Conservation (phyloP, 2,113 vertebrate species). For the Cardinalis cardinalis region DNA sequence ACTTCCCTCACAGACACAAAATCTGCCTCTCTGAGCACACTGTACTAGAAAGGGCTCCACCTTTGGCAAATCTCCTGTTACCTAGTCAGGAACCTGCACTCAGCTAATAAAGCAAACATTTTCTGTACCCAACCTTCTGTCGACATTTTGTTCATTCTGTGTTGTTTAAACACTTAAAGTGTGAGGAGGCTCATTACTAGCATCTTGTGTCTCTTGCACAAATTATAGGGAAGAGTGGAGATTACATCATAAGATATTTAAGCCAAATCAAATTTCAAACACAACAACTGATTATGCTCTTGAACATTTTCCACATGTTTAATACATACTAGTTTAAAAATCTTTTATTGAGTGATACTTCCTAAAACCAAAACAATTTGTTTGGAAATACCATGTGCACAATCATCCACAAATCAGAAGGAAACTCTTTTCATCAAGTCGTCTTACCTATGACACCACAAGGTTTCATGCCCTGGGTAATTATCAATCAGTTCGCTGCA, state of each 20-base stretch:
- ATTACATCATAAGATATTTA: background rate
- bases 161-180: background rate
- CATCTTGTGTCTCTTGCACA: background rate
- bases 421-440: background rate
- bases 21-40: background rate
- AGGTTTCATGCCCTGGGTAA: slow-evolving; percentile 93
- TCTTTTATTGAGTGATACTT: background rate
- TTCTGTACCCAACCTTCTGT: background rate
- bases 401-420: background rate
- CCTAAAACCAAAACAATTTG: background rate
- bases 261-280: background rate
- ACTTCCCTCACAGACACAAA: background rate
- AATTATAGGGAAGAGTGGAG: background rate
- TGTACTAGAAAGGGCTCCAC: background rate
- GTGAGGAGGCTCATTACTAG: background rate
- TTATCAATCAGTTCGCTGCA: slow-evolving; percentile 90
- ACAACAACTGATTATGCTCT: background rate
- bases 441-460: slow-evolving; percentile 96
- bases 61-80: background rate
- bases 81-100: background rate
- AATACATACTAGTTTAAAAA: background rate
- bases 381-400: background rate
- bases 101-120: background rate
- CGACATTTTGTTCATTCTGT: background rate
- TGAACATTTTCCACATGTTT: background rate